phyloP scores from a whole-genome alignment of 2,113 vertebrate genomes.

The Bos indicus region DNA sequence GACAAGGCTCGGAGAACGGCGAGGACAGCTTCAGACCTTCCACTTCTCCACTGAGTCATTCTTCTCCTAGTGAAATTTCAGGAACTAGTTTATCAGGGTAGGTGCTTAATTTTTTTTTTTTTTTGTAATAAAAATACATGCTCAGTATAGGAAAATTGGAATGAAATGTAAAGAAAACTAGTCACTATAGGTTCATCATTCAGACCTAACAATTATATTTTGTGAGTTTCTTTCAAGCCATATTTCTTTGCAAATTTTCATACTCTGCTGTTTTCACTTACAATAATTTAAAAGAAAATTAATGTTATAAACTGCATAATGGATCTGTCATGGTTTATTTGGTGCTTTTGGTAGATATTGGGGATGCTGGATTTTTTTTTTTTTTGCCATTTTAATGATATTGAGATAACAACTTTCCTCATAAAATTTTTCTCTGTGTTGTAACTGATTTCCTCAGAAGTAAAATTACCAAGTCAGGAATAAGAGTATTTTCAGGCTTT shows the following conservation, averaged over 20 bases:
- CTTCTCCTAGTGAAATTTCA: slow-evolving; percentile 92
- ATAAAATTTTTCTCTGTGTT: not conserved
- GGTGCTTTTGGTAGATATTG: not conserved
- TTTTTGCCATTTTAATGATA: not conserved
- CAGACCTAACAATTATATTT: not conserved
- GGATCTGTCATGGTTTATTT: not conserved
- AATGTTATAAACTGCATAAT: not conserved
- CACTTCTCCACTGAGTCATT: slow-evolving; percentile 93
- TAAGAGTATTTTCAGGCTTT: not conserved
- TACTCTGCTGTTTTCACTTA: not conserved
- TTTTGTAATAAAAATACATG: not conserved
- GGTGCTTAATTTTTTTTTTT: not conserved
- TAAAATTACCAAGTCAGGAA: not conserved
- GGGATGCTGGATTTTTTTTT: not conserved
- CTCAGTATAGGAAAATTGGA: not conserved
- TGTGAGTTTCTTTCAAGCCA: not conserved
- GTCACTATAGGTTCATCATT: not conserved
- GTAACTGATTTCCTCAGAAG: not conserved
- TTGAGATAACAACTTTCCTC: not conserved
- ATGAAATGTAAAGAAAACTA: not conserved
- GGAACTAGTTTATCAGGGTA: slow-evolving; percentile 79
- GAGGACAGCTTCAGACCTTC: slow-evolving; percentile 91
- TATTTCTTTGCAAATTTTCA: not conserved
- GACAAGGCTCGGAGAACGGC: slow-evolving; percentile 77
- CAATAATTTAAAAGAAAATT: not conserved